These are phyloP conservation scores for Drosophila tani DNA, from an alignment of 1,140 invertebrate species.

Conservation along the genomic window DNA sequence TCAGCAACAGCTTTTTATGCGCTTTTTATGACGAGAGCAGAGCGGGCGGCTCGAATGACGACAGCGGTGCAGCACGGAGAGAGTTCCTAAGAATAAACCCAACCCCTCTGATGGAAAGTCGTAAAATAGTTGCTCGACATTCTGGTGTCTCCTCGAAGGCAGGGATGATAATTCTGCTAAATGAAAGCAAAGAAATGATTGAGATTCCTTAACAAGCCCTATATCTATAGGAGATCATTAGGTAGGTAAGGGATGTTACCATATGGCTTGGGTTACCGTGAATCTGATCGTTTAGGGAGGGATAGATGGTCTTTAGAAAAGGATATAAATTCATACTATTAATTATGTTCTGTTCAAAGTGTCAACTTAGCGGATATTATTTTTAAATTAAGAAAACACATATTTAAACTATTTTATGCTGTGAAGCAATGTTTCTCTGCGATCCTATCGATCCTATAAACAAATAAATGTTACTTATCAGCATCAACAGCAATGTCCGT, in stretches of 20 bases:
- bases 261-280: not conserved
- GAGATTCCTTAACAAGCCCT: not conserved
- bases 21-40: slow-evolving; percentile 68
- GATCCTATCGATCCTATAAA: too few relatives aligned
- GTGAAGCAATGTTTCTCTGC: too few relatives aligned
- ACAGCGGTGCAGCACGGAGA: not conserved
- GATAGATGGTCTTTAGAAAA: not conserved
- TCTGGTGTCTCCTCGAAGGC: slow-evolving; percentile 6
- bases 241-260: not conserved
- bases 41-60: slow-evolving; percentile 36
- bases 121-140: slow-evolving; percentile 28
- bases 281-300: not conserved
- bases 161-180: slow-evolving; percentile 26
- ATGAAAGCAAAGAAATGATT: slow-evolving; percentile 21
- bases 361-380: too few relatives aligned
- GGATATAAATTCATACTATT: not conserved
- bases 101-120: slow-evolving; percentile 39
- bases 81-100: slow-evolving; percentile 2
- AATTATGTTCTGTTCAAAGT: not conserved
- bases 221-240: not conserved
- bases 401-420: too few relatives aligned
- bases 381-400: too few relatives aligned
- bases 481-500: too few relatives aligned
- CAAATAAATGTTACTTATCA: too few relatives aligned
- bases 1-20: slow-evolving; percentile 76